phyloP scores from a whole-genome alignment of 1,140 invertebrate genomes.

The Trachelipus rathkii region DNA sequence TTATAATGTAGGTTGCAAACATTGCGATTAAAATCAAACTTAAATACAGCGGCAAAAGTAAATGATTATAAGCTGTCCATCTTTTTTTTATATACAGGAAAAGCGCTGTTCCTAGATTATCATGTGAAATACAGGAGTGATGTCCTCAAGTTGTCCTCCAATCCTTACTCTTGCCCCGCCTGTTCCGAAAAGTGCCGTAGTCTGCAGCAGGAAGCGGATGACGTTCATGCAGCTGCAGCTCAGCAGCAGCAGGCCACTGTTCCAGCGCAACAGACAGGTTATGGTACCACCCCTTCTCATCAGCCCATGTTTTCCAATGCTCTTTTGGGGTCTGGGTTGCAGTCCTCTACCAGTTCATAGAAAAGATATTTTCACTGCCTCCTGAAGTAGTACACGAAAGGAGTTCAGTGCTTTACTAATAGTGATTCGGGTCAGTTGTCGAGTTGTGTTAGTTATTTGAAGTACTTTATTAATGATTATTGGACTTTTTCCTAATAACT shows the following conservation, averaged over 20 bases:
- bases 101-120: constrained; percentile 94
- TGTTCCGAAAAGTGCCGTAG: constrained; percentile 65
- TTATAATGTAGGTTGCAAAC: not conserved
- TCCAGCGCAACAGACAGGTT: not conserved
- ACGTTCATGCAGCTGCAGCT: constrained; percentile 32
- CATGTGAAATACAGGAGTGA: constrained; percentile 97
- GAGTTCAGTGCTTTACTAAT: too few species aligned
- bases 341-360: not conserved
- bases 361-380: not conserved
- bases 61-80: too few species aligned
- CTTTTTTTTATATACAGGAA: constrained; percentile 61
- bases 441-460: too few species aligned
- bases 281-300: not conserved
- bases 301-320: not conserved
- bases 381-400: too few species aligned
- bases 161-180: constrained; percentile 97
- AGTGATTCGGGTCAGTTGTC: too few species aligned
- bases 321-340: not conserved
- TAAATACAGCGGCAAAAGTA: too few species aligned
- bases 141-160: constrained; percentile 86
- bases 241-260: constrained; percentile 19
- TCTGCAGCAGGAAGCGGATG: constrained; percentile 34
- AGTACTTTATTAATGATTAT: too few species aligned
- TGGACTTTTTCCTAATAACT: too few species aligned
- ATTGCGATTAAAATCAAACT: not conserved